A percentile compares a stretch with the other conserved stretches of the same genome.
Evolutionary conservation across 2,113 vertebrate genomes (phyloP).

Genomic region (Perccottus glenii): DNA sequence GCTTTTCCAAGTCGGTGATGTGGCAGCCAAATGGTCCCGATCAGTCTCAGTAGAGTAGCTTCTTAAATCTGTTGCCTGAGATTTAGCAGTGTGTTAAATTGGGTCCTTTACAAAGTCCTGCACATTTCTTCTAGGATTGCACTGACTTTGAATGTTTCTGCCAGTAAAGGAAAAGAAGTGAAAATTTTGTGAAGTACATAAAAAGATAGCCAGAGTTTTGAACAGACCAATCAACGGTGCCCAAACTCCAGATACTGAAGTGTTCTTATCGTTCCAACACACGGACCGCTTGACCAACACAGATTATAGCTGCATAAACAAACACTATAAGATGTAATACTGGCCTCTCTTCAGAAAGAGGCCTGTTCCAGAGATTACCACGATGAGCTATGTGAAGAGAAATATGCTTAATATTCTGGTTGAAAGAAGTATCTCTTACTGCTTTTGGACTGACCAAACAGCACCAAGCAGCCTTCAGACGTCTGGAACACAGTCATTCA

Average conservation of each 20-base stretch:
- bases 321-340: background rate
- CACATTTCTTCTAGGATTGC: background rate
- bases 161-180: background rate
- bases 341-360: no score
- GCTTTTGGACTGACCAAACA: no score
- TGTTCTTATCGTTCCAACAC: background rate
- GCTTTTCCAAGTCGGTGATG: no score
- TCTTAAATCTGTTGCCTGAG: no score
- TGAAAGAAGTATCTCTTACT: no score
- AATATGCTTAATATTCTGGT: background rate
- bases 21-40: background rate
- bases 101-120: background rate
- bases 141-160: background rate
- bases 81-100: background rate
- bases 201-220: background rate
- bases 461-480: no score
- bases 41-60: background rate
- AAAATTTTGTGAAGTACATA: slow-evolving; percentile 4
- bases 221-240: slow-evolving; percentile 1
- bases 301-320: slow-evolving; percentile 1
- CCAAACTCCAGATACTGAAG: background rate
- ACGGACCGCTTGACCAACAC: background rate
- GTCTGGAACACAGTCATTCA: no score
- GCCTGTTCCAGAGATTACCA: background rate
- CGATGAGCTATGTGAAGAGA: background rate